These are phyloP conservation scores for Macrosteles quadrilineatus DNA, from an alignment of 1,140 invertebrate genomes.

Conservation along the genomic window DNA sequence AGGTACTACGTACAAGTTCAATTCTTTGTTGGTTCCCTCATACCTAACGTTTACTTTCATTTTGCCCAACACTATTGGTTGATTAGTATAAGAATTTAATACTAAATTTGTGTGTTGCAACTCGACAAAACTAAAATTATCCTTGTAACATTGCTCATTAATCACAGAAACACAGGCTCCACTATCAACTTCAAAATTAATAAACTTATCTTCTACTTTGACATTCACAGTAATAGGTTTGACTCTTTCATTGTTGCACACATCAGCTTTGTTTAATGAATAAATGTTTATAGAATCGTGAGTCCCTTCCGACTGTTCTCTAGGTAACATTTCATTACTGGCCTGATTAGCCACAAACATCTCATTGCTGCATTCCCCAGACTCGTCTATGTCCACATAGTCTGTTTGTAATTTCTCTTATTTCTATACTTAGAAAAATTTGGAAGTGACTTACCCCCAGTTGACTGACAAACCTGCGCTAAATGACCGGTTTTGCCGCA, in stretches of 20 bases:
- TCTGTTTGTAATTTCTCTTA: no score
- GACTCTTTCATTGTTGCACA: no score
- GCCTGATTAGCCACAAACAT: no score
- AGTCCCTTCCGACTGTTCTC: no score
- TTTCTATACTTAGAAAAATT: no score
- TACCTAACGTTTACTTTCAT: slow-evolving; percentile 9
- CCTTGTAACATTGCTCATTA: slow-evolving; percentile 14
- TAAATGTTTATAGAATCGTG: slow-evolving; percentile 11
- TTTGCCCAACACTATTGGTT: slow-evolving; percentile 15
- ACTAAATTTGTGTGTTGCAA: slow-evolving; percentile 14
- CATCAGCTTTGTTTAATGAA: neutral
- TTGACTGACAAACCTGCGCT: no score
- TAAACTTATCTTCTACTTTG: slow-evolving; percentile 3
- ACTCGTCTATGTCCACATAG: no score
- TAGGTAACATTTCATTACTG: no score
- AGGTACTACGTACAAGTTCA: slow-evolving; percentile 13
- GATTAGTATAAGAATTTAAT: slow-evolving; percentile 17
- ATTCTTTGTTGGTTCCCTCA: neutral
- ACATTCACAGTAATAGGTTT: neutral
- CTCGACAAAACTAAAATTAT: neutral
- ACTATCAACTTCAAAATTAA: neutral
- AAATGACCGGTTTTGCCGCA: no score
- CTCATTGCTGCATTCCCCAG: no score
- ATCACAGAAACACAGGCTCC: slow-evolving; percentile 14
- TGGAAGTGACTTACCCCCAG: no score